These are phyloP conservation scores for Recurvirostra avosetta DNA, from an alignment of 2,113 vertebrate genomes.

Conservation along the genomic window DNA sequence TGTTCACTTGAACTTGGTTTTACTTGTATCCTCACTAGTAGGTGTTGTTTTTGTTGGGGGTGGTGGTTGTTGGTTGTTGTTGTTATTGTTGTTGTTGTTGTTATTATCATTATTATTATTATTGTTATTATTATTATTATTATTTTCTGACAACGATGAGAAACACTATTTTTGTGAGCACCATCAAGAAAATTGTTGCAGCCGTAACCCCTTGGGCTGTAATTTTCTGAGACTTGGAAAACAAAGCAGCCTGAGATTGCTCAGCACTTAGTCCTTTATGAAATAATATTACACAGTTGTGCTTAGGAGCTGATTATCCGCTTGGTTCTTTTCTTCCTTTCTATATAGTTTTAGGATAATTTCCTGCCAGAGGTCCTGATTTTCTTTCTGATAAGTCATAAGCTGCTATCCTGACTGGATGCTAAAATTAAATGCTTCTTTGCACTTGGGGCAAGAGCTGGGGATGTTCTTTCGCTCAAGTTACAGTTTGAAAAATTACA, in stretches of 20 bases:
- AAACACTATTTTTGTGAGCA: accelerated
- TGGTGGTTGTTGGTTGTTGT: too few species aligned
- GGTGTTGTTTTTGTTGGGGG: background rate
- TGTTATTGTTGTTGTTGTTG: too few species aligned
- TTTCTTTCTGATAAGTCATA: conserved; percentile 30
- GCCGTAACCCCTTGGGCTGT: background rate
- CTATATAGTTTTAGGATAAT: background rate
- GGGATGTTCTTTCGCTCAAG: background rate
- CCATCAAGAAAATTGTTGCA: background rate
- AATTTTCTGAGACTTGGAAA: background rate
- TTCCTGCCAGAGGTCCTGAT: conserved; percentile 19
- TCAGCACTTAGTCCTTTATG: background rate
- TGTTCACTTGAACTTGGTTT: background rate
- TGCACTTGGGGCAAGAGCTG: background rate
- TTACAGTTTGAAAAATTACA: conserved; percentile 43
- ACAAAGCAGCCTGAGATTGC: background rate
- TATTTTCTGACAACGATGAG: background rate
- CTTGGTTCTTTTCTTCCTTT: conserved; percentile 20
- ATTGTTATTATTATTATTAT: background rate
- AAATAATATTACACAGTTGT: background rate
- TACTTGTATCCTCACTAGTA: background rate
- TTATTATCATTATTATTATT: background rate
- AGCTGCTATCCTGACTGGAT: background rate
- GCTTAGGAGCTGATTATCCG: background rate
- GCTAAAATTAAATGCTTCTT: conserved; percentile 32